Evolutionary conservation across 2,113 vertebrate species (phyloP).

Genomic region (Engraulis encrasicolus): DNA sequence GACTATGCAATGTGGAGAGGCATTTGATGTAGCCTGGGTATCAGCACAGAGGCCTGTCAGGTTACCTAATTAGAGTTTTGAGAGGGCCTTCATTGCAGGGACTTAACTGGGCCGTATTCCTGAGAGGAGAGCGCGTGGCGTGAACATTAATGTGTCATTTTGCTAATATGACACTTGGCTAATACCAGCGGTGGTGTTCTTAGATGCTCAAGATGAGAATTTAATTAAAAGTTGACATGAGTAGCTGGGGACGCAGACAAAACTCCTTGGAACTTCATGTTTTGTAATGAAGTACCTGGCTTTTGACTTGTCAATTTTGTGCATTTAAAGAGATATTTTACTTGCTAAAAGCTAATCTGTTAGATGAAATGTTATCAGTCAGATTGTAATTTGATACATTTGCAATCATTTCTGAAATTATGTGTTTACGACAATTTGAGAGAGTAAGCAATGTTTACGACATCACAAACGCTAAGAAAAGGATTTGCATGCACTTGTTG

Average conservation of each 20-base stretch:
- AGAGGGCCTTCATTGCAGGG: background rate
- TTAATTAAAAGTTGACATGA: conserved; percentile 8
- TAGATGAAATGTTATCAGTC: background rate
- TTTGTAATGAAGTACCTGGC: no score
- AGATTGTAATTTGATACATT: background rate
- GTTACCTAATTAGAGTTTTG: conserved; percentile 1
- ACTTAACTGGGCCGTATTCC: conserved; percentile 1
- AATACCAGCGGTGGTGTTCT: background rate
- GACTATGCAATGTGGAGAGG: background rate
- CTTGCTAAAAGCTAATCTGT: background rate
- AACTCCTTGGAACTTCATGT: background rate
- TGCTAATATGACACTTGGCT: background rate
- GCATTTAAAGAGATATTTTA: no score
- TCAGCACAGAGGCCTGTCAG: background rate
- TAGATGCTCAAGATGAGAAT: background rate
- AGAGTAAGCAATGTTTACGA: no score
- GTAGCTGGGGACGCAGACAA: background rate
- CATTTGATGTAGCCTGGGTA: background rate
- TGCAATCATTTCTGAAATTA: background rate
- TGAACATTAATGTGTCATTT: conserved; percentile 8
- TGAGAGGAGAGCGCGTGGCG: background rate
- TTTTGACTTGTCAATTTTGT: no score
- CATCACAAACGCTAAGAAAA: background rate
- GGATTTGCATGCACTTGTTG: background rate
- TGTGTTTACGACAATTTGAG: no score